These are phyloP conservation scores for Procavia capensis DNA, from an alignment of 2,113 vertebrate genomes.

Conservation along the genomic window DNA sequence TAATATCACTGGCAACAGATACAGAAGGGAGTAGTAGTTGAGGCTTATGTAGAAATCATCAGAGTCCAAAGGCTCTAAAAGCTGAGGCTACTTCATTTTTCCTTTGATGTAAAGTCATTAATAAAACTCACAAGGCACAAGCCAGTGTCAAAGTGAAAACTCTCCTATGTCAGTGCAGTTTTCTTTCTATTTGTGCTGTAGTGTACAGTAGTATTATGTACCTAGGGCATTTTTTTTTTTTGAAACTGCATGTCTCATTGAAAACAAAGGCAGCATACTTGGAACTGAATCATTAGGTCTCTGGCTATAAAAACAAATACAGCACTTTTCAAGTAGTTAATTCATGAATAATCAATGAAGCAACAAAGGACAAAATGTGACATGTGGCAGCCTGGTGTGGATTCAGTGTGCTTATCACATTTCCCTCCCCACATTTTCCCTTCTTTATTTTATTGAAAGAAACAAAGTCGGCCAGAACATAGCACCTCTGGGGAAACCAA, in stretches of 20 bases:
- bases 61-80: background rate
- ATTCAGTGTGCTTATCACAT: conserved; percentile 47
- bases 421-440: background rate
- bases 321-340: conserved; percentile 52
- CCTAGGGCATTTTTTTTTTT: background rate
- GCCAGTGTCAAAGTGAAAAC: background rate
- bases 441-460: conserved; percentile 45
- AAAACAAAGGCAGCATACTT: conserved; percentile 14
- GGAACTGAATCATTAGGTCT: background rate
- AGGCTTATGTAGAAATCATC: conserved; percentile 11
- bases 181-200: background rate
- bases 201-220: background rate
- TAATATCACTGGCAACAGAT: conserved; percentile 40
- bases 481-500: conserved; percentile 23
- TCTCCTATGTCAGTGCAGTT: background rate
- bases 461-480: conserved; percentile 26
- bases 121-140: conserved; percentile 16
- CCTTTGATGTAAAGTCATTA: conserved; percentile 7
- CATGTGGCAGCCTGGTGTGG: conserved; percentile 57
- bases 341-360: conserved; percentile 67
- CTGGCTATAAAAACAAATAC: conserved; percentile 31
- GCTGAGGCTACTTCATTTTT: background rate
- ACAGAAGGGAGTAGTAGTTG: background rate
- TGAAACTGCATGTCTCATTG: background rate
- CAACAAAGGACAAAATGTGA: conserved; percentile 53